phyloP scores from a whole-genome alignment of 2,113 vertebrate genomes.

The Leuciscus idus region DNA sequence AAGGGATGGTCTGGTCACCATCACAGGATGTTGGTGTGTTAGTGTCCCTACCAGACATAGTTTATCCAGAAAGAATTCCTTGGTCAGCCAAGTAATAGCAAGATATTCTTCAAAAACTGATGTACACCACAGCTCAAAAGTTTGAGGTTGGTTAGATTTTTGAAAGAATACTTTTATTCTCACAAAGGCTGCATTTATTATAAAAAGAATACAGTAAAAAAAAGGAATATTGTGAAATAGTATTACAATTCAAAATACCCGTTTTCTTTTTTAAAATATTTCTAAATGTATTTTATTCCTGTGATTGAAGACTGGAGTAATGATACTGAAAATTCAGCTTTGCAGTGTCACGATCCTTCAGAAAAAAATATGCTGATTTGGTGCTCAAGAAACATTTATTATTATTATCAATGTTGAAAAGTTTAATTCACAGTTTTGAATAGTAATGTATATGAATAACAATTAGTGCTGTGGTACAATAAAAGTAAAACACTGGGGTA shows the following conservation, averaged over 20 bases:
- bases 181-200: not conserved
- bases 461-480: no score
- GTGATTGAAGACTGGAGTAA: no score
- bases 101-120: not conserved
- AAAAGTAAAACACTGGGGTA: no score
- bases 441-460: no score
- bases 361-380: not conserved
- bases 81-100: no score
- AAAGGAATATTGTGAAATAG: not conserved
- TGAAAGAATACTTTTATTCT: not conserved
- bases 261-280: not conserved
- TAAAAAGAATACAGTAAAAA: not conserved
- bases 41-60: not conserved
- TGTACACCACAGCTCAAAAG: not conserved
- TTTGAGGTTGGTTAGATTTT: not conserved
- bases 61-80: no score
- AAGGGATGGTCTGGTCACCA: no score
- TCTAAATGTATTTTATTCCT: not conserved
- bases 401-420: no score
- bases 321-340: no score
- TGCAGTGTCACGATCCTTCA: not conserved
- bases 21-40: not conserved
- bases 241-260: not conserved
- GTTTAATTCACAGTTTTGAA: no score
- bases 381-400: no score